A percentile compares a stretch with the other conserved stretches of the same genome.
Evolutionary conservation across 1,140 invertebrate genomes (phyloP).

Genomic region (Babylonia areolata): DNA sequence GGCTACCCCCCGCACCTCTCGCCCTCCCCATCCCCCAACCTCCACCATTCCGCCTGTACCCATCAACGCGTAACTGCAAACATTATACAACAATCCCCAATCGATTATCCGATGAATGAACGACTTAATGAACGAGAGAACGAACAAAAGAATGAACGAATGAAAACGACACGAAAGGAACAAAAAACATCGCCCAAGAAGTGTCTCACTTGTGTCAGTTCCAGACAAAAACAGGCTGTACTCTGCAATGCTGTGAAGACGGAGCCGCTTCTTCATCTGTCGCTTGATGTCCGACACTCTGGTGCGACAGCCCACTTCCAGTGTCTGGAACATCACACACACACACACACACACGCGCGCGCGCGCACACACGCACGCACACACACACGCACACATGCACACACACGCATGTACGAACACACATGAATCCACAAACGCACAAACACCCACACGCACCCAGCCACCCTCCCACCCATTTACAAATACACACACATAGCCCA

Average conservation of each 20-base stretch:
- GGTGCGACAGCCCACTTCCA: slow-evolving; percentile 57
- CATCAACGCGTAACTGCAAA: too few relatives aligned
- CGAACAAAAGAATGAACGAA: background rate
- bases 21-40: too few relatives aligned
- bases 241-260: slow-evolving; percentile 56
- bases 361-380: background rate
- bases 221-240: slow-evolving; percentile 66
- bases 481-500: background rate
- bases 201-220: slow-evolving; percentile 60
- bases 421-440: background rate
- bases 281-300: slow-evolving; percentile 58
- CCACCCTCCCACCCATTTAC: slow-evolving; percentile 6
- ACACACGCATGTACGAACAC: background rate
- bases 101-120: too few relatives aligned
- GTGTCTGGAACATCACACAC: slow-evolving; percentile 43
- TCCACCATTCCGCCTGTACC: too few relatives aligned
- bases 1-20: too few relatives aligned
- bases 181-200: background rate
- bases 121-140: too few relatives aligned
- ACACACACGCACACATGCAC: slow-evolving; percentile 11
- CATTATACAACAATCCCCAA: too few relatives aligned
- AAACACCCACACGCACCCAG: background rate
- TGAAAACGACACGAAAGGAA: background rate
- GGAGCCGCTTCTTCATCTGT: slow-evolving; percentile 50
- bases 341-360: slow-evolving; percentile 7